Base-by-base conservation (phyloP, 2,888 invertebrate genomes). In the Diarsia rubi region DNA sequence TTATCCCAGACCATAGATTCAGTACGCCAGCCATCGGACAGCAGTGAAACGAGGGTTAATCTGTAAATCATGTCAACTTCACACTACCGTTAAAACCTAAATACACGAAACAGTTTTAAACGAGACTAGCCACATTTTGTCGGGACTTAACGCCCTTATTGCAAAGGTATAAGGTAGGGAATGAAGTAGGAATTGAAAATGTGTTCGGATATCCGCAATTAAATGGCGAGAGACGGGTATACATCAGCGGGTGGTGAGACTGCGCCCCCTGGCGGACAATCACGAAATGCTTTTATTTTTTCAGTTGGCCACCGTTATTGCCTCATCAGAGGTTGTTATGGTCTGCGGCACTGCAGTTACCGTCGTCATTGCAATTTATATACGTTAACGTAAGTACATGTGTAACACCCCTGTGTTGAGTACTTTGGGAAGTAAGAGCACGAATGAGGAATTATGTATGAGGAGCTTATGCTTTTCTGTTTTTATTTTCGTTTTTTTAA, bases 251-350 rank as follows among this genome's bases (percentile, higher is more conserved):
- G 90, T 84, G 86, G 84, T 81, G 81, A 86, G 86, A 79, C 87
- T 85, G 86, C 75, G 81, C 79, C 88, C 88, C 89, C 90, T 86
- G 78, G 69, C 88, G 89, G 91, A 93, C 94, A 94, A 95, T 95
- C 94, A 93, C 93, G 91, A 93, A 95, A 95, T 93, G 95, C 95
- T 95, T 95, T 95, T 95, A 95, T 95, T 95, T 94, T 94, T 94
- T 93, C 93, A 91, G 90, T 83, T 86, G 88, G 89, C 86, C 87
- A 85, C 86, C 90, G 87, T 93, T 95, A 95, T 95, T 93, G 94
- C 94, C 93, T 94, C 95, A 94, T 95, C 94, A 94, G 91, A 85
- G 90, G 86, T 88, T 88, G 92, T 92, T 92, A 91, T 92, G 91
- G 91, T 82, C 87, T 85, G 80, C 83, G 87, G 89, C 81, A 86